Base-by-base conservation (phyloP, 2,888 invertebrate species). In the Brachyopa scutellaris region DNA sequence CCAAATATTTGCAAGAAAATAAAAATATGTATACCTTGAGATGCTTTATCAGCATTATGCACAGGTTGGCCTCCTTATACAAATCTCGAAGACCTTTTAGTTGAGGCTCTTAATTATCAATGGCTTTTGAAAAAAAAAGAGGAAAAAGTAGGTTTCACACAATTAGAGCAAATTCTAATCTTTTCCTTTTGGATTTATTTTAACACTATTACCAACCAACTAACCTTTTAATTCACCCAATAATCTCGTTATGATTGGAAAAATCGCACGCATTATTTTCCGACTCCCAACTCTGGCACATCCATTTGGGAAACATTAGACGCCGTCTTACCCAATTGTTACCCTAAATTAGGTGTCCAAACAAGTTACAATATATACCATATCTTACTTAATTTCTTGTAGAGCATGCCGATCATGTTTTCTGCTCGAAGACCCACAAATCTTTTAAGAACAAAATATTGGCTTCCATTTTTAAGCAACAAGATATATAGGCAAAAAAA, bases 401-500 rank as follows among this genome's bases (percentile, higher is more conserved):
- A 57, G 7, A 61, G 49, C 69, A 76, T 29, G 53, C 55, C 69
- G 69, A 69, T 77, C 55, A 77, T 69, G 53, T 77, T 77, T 77
- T 69, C 55, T 36, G 49, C 45, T 62, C 31, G 13, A 77, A 38
- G 9, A 33, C 55, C 47, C 69, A 61, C 26, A 51, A 67, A 53
- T 47, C 76, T 67, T 23, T 40, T 55, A 57, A 70, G 55, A 57
- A 57, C 62, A 45, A 19, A 69, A 67, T n/a, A 69, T 70, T 70
- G 55, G 31, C 40, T 69, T 62, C 40, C 55, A 11, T 26, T 8
- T 8, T 38, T 0, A 47, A 29, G 26, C 7, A 4, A 13, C 15
- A n/a, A n/a, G n/a, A 2, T 0, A 29, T 4, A n/a, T 19, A 4
- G 19, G 26, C 31, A 15, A n/a, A 19, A 19, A 21, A n/a, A 47